phyloP scores from a whole-genome alignment of 2,888 invertebrate genomes.

The Drosophila sordidapex region DNA sequence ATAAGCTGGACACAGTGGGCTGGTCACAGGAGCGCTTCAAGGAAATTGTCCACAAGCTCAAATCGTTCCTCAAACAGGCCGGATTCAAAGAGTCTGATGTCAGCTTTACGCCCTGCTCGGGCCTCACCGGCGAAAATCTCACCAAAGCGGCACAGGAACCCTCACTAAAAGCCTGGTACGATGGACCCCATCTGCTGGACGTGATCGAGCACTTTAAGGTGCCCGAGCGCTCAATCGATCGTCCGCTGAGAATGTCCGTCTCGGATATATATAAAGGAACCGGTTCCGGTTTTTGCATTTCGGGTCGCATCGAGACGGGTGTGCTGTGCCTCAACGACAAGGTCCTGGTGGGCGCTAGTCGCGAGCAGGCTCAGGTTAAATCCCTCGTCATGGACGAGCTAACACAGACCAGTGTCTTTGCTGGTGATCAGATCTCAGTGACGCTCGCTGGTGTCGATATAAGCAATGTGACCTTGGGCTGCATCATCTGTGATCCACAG shows the following conservation, averaged over 20 bases:
- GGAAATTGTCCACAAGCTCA: constrained; percentile 94
- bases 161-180: constrained; percentile 90
- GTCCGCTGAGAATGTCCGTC: constrained; percentile 96
- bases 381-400: constrained; percentile 90
- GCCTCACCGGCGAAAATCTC: constrained; percentile 97
- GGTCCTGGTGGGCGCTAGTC: constrained; percentile 93
- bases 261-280: constrained; percentile 98
- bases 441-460: constrained; percentile 92
- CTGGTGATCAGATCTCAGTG: constrained; percentile 96
- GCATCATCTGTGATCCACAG: constrained; percentile 93
- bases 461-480: constrained; percentile 93
- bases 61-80: constrained; percentile 93
- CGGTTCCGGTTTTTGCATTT: constrained; percentile 95
- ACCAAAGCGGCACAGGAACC: constrained; percentile 88
- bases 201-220: constrained; percentile 95
- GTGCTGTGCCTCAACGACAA: constrained; percentile 93
- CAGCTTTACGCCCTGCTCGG: constrained; percentile 97
- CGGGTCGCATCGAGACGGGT: constrained; percentile 97
- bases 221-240: constrained; percentile 93
- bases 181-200: constrained; percentile 92
- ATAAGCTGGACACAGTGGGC: constrained; percentile 97
- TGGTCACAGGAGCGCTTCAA: constrained; percentile 97
- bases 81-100: constrained; percentile 95
- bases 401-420: constrained; percentile 91
- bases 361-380: constrained; percentile 93